A percentile compares a stretch with the other conserved stretches of the same genome.
Evolutionary conservation across 2,888 invertebrate genomes (phyloP).

Genomic region (Euzetes globulus): DNA sequence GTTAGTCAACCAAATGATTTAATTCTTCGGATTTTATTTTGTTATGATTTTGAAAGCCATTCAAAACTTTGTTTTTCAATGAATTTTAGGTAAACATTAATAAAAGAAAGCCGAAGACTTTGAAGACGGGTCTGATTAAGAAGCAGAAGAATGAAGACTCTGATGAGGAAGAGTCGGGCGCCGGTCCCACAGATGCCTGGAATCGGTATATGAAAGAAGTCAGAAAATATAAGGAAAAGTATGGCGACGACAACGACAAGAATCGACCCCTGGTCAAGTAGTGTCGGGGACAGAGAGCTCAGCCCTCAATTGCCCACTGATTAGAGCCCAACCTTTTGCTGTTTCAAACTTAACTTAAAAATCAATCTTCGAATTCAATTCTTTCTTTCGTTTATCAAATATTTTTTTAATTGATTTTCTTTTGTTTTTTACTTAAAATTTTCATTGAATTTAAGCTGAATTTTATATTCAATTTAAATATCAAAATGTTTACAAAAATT

Average conservation of each 20-base stretch:
- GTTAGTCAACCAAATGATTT: background rate
- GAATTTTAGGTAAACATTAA: background rate
- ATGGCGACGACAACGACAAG: constrained; percentile 80
- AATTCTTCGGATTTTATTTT: background rate
- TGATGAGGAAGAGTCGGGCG: constrained; percentile 39
- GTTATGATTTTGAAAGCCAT: background rate
- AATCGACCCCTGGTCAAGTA: constrained; percentile 84
- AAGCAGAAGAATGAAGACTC: constrained; percentile 25
- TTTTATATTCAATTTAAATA: too few species aligned
- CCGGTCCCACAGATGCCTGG: constrained; percentile 69
- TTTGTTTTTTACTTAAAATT: too few species aligned
- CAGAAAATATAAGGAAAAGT: constrained; percentile 80
- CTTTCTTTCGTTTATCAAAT: too few species aligned
- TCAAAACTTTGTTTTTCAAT: background rate
- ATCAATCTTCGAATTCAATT: too few species aligned
- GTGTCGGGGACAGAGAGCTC: background rate
- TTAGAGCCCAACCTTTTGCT: background rate
- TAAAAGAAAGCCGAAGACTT: constrained; percentile 32
- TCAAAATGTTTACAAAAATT: too few species aligned
- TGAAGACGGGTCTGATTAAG: constrained; percentile 36
- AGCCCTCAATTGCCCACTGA: background rate
- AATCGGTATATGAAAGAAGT: constrained; percentile 88
- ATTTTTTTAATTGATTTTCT: too few species aligned
- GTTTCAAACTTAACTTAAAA: background rate
- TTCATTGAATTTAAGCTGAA: too few species aligned